Evolutionary conservation across 1,140 invertebrate genomes (phyloP).

Genomic region (Trigoniulus corallinus): DNA sequence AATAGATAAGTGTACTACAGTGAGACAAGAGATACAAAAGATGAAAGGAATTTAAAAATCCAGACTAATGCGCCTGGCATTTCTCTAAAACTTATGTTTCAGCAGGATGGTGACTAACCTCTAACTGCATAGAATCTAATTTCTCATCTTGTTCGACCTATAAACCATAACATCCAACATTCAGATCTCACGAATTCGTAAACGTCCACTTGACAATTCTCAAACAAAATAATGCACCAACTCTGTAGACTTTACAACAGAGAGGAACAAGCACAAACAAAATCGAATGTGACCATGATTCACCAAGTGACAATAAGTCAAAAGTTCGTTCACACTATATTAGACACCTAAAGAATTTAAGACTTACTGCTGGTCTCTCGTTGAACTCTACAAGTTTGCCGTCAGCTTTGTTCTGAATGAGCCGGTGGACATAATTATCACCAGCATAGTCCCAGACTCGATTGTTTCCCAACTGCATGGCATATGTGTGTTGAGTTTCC

Average conservation of each 20-base stretch:
- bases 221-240: no score
- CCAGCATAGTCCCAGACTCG: conserved; percentile 96
- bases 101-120: conserved; percentile 21
- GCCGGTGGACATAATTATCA: conserved; percentile 93
- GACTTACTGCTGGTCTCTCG: conserved; percentile 6
- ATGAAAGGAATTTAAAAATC: conserved; percentile 13
- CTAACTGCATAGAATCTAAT: conserved; percentile 77
- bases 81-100: neutral
- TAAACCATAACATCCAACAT: no score
- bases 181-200: no score
- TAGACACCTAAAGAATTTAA: neutral
- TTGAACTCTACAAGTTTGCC: conserved; percentile 79
- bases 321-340: neutral
- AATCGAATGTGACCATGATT: conserved; percentile 1
- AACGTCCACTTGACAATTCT: no score
- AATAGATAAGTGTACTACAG: conserved; percentile 91
- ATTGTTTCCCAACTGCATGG: conserved; percentile 87
- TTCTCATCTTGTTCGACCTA: conserved; percentile 54
- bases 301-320: neutral
- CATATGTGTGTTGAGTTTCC: conserved; percentile 90
- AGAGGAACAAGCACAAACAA: conserved; percentile 4
- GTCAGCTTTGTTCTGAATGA: conserved; percentile 92
- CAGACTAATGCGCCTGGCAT: conserved; percentile 1
- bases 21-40: conserved; percentile 17
- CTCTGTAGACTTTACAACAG: no score